Percentiles rank a stretch among this genome's conserved stretches.
Conservation (phyloP, 1,140 invertebrate genomes). For the Drosophila mojavensis region DNA sequence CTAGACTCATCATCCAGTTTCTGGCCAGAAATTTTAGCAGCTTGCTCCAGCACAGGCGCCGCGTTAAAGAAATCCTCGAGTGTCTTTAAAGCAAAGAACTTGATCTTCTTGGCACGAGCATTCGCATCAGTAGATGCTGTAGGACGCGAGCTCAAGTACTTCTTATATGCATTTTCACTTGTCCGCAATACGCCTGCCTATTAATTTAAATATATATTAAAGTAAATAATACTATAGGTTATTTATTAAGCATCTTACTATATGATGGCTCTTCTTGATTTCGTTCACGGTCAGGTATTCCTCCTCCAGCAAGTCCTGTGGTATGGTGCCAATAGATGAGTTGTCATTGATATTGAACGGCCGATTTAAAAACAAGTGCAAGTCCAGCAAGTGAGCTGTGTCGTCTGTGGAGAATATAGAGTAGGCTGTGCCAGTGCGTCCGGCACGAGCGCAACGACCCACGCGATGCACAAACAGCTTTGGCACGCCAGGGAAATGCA, state of each 20-base stretch:
- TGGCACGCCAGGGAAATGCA: conserved; percentile 97
- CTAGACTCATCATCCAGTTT: conserved; percentile 35
- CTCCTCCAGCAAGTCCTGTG: conserved; percentile 92
- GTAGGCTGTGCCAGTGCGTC: conserved; percentile 94
- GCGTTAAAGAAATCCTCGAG: conserved; percentile 82
- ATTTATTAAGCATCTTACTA: conserved; percentile 86
- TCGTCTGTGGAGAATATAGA: conserved; percentile 96
- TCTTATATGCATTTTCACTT: conserved; percentile 94
- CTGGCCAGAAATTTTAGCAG: conserved; percentile 54
- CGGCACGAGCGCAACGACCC: conserved; percentile 98
- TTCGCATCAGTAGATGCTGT: conserved; percentile 95
- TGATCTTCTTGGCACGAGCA: conserved; percentile 88
- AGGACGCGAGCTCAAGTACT: conserved; percentile 94
- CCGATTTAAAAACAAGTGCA: conserved; percentile 96
- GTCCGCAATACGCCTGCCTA: conserved; percentile 91
- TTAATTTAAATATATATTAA: not conserved
- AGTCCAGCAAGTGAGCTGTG: conserved; percentile 95
- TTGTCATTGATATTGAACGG: conserved; percentile 87
- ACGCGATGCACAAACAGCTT: conserved; percentile 99
- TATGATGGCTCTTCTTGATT: conserved; percentile 90
- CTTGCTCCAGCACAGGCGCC: conserved; percentile 56
- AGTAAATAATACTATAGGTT: not conserved
- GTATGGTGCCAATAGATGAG: conserved; percentile 87
- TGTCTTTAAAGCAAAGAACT: conserved; percentile 79
- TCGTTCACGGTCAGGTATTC: conserved; percentile 91